Evolutionary conservation across 2,797 vertebrate species (phyloP), one percentile per base, ranked within the genome.

Genomic region (Graptemys geographica): DNA sequence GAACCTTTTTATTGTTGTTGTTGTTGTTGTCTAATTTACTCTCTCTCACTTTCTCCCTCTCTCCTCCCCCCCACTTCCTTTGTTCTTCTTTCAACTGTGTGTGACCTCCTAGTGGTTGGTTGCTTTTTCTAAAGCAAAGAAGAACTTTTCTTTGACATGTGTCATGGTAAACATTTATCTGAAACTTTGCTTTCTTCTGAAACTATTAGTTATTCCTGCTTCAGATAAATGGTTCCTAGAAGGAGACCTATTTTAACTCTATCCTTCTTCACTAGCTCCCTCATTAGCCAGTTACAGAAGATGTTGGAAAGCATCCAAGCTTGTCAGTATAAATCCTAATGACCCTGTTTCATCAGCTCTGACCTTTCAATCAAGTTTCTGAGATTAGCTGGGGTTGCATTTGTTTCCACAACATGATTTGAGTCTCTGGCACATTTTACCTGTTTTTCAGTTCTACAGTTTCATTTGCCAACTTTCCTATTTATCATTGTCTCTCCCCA

Each of bases 261-360:
- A 49, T 79, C 79, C 91, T 87, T 94, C 94, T 96, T 95, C 95
- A 94, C 89, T 31, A 88, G 18, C 72, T 88, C 65, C 1, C 0
- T 79, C 47, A n/a, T 84, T 55, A 84, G 51, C 84, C 0, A 6
- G 93, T 92, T 92, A 95, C 87, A 86, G 94, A 78, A 89, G 83
- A 91, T 65, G 79, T 83, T 97, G 96, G 97, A 95, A 97, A 78
- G 28, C 8, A 0, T 87, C 94, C 97, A 95, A 80, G 52, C 79
- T 84, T 93, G 94, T 95, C 57, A 1, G 91, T 89, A 88, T 96
- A 96, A 97, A 96, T 96, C 94, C 94, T 65, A 0, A 85, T 96
- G 95, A 97, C 94, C 95, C 95, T 84, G 90, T 97, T 96, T 96
- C 94, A 96, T 89, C 92, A 84, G 79, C 52, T 84, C 69, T 90